These are phyloP conservation scores for Macroramphosus scolopax DNA, from an alignment of 2,797 vertebrate genomes.

Conservation along the genomic window DNA sequence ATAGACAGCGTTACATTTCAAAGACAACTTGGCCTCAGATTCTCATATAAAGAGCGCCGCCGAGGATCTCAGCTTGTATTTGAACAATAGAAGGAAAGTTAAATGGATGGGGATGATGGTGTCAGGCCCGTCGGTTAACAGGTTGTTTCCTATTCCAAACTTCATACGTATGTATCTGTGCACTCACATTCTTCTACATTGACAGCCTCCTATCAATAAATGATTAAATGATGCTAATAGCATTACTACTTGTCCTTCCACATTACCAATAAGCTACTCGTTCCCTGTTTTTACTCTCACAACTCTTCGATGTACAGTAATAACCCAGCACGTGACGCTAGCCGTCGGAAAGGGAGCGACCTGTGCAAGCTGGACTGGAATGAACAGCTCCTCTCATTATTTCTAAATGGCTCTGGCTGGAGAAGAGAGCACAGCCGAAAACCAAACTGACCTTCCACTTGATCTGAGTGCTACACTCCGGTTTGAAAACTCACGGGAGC, in stretches of 20 bases:
- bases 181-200: no score
- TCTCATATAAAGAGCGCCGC: conserved; percentile 1
- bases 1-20: conserved; percentile 1
- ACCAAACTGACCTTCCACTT: conserved; percentile 58
- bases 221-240: no score
- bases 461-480: conserved; percentile 50
- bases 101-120: background rate
- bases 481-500: conserved; percentile 39
- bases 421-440: conserved; percentile 45
- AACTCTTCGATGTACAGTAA: conserved; percentile 2
- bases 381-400: conserved; percentile 51
- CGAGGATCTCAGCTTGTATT: conserved; percentile 4
- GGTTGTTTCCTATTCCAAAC: background rate
- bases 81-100: conserved; percentile 10
- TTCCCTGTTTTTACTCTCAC: no score
- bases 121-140: conserved; percentile 5
- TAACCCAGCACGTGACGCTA: conserved; percentile 16
- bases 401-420: conserved; percentile 48
- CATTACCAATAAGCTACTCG: no score
- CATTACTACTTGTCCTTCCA: no score
- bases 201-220: no score
- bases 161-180: no score
- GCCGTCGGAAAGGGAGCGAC: conserved; percentile 2
- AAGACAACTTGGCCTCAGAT: conserved; percentile 4
- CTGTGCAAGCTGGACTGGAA: conserved; percentile 21